Evolutionary conservation across 2,888 invertebrate genomes (phyloP), one percentile per base, ranked within the genome.

Genomic region (Cryptus viduatorius): DNA sequence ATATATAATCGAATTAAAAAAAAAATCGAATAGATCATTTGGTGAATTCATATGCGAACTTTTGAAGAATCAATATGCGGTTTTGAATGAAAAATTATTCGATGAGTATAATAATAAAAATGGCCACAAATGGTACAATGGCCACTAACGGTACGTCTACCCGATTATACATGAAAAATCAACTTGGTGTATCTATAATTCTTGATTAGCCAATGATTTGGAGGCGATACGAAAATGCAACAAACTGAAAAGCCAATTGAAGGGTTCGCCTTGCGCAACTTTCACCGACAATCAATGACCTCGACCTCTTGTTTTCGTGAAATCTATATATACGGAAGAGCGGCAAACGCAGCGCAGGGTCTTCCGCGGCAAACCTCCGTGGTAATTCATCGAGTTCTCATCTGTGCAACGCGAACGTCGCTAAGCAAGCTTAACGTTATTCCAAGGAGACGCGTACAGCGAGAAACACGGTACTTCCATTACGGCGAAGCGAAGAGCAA

Each of bases 351-450:
- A 19, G 10, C 3, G 64, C 50, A 5, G 14, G 24, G 31, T 65
- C 37, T 64, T 50, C 31, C 61, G 29, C 42, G 29, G 12, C 64
- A 1, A 37, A 46, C 4, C 48, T 24, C 24, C 31, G 44, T 42
- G 68, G 79, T 83, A 85, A 87, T 86, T 85, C 86, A 73, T 83
- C 65, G 88, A 61, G 82, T 72, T 78, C 67, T 71, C 50, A 71
- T 80, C 83, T 24, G 82, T 83, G 80, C 56, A 8, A 56, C 68
- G 77, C 73, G 87, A 86, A 87, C 83, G 84, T 81, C 81, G 81
- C 64, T 86, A 88, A 88, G 86, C 86, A 87, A 88, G 87, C 88
- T 88, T 84, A 88, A 85, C 85, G 88, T 85, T 85, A 87, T 87
- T 86, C 65, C 64, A 68, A 44, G 76, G 71, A 83, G 84, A 79